Base-by-base conservation (phyloP, 2,797 vertebrate species). In the Xiphorhynchus erythropygius region DNA sequence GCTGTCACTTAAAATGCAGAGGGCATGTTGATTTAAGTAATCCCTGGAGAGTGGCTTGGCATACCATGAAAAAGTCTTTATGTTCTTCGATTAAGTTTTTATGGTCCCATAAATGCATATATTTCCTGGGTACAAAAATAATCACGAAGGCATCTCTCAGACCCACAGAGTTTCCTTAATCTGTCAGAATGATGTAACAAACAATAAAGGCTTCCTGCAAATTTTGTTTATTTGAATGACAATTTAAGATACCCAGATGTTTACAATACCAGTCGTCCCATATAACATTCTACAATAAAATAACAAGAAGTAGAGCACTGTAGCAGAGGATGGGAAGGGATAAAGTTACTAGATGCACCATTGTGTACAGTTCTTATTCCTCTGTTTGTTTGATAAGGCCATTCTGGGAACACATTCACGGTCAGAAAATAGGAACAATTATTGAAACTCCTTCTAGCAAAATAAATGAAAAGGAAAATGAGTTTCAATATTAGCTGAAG, bases 111-210 rank as follows among this genome's bases (percentile, higher is more conserved):
- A 82, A 90, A 35, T 76, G 74, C 52, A 76, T 14, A 5, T 33
- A 19, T 37, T 86, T 90, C 37, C 84, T 87, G 22, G 27, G 25
- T 89, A 74, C 63, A 89, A 84, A 94, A 93, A 84, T 65, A 85
- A 57, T 83, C 62, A 78, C 4, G 3, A 71, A 84, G 39, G 21
- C 46, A 57, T 64, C 60, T 90, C 41, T 91, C 57, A 53, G 55
- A 35, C 44, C 84, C 70, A 19, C 50, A 64, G 76, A 78, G 30
- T 37, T 77, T 84, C 56, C 32, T 80, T 49, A 14, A 6, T 52
- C 60, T 87, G 28, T 62, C 56, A 80, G 47, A 73, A 67, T 16
- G 42, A 76, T 80, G 41, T 70, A 74, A 46, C 24, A 67, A 85
- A 60, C 24, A 11, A 35, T 35, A 55, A 56, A 69, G 41, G 25